Evolutionary conservation across 2,113 vertebrate genomes (phyloP), one percentile per base, ranked within the genome.

Genomic region (Prochilodus magdalenae): DNA sequence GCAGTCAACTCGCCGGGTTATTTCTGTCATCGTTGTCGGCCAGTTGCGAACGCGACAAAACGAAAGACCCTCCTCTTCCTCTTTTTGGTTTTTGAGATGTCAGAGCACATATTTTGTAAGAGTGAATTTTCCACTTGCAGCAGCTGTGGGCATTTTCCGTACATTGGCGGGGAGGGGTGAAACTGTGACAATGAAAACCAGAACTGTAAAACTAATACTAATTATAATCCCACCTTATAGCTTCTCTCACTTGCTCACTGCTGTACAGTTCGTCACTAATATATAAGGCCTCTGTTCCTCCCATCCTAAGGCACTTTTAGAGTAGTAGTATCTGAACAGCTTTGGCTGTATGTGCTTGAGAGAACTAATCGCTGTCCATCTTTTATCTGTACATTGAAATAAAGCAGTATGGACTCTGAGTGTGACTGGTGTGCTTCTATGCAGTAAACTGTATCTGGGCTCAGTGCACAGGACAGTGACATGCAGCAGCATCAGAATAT

Each of bases 71-170:
- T 90, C 87, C 85, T 81, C 91, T 93, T 94, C 92, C 91, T 84
- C 90, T 93, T 94, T 92, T 86, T 85, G 29, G 40, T 88, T 89
- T 90, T 79, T 71, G 66, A 30, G 79, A 79, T 70, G 33, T 82
- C 81, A 88, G 73, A 74, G 72, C 62, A 87, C 75, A 85, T 60
- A 81, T 92, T 92, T 92, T 90, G 91, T 87, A 94, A 95, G 84
- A 83, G 74, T 80, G 66, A 91, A 93, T 75, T 93, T 94, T 93
- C 93, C 92, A 83, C 83, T 87, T 51, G 67, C 88, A 89, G 86
- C 86, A 87, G 86, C 83, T 75, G 76, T 83, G 74, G n/a, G 71
- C 53, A 75, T 74, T 77, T 73, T 27, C 16, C n/a, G 55, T 33
- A 16, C 59, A 51, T 29, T 30, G 80, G 62, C 27, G 14, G 11